Percentiles rank a stretch among this genome's conserved stretches.
Conservation (phyloP, 1,140 invertebrate species). For the Drosophila quadrilineata region DNA sequence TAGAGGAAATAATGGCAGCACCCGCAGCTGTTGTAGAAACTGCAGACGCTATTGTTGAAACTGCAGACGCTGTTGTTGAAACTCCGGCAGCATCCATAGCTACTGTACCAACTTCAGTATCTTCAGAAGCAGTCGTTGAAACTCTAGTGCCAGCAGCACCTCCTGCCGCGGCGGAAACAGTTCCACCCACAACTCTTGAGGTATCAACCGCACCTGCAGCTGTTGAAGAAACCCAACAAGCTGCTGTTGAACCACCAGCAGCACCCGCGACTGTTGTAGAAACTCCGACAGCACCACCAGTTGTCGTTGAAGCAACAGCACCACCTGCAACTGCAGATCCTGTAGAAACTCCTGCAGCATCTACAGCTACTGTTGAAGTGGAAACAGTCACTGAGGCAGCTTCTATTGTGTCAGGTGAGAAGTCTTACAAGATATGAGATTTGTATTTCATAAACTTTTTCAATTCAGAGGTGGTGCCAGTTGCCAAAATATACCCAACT, state of each 20-base stretch:
- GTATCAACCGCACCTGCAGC: neutral
- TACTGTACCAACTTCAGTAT: neutral
- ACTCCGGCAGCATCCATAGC: too few species aligned
- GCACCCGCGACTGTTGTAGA: neutral
- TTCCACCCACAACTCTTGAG: too few species aligned
- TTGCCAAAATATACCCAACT: constrained; percentile 53
- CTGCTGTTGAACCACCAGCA: neutral
- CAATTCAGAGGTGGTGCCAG: constrained; percentile 19
- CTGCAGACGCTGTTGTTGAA: too few species aligned
- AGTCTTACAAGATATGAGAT: too few species aligned
- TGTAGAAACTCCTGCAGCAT: neutral
- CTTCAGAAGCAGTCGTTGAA: neutral
- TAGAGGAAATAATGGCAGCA: too few species aligned
- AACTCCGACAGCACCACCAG: neutral
- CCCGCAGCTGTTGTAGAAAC: neutral
- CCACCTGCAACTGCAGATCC: neutral
- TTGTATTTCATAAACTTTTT: too few species aligned
- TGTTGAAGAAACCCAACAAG: neutral
- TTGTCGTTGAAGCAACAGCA: neutral
- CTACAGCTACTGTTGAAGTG: neutral
- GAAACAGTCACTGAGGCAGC: neutral
- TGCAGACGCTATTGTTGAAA: too few species aligned
- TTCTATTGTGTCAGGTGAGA: neutral
- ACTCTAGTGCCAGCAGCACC: neutral
- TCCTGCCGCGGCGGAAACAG: neutral